Evolutionary conservation across 2,113 vertebrate genomes (phyloP), one percentile per base, ranked within the genome.

Genomic region (Ursus arctos): DNA sequence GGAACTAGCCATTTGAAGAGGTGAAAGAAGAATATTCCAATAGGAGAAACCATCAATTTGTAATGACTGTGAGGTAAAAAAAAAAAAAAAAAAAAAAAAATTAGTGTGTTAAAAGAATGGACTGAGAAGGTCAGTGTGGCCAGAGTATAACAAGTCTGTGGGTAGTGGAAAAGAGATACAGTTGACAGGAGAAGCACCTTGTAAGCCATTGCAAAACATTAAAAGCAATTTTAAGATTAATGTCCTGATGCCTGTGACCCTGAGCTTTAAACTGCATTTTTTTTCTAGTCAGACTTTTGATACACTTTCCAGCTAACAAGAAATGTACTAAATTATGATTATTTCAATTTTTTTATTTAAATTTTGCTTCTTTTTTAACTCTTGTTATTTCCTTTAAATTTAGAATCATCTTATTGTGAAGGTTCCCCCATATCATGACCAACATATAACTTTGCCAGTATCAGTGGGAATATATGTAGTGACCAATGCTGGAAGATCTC

Each of bases 371-470:
- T 57, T 33, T 69, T 97, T 79, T 95, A 71, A 93, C 71, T 92
- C 8, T 94, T 97, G 0, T 21, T 74, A 63, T 88, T 97, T 96
- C 95, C 65, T 97, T 95, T 95, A 53, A 28, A 89, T 97, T 77
- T 98, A 99, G 99, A 99, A 99, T 98, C 99, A 99, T 98, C 98
- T 99, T 97, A 99, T 99, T 98, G 99, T 99, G 96, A 99, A 99
- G 97, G 99, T 99, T 98, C 99, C 99, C 77, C 99, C 99, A 28
- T 99, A 99, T 99, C 99, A 99, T 55, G 99, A 99, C 98, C 99
- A 99, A 97, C 98, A 99, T 86, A 99, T 99, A 98, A 99, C 99
- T 93, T 98, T 99, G 72, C 98, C 99, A 80, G 99, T 99, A 88
- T 99, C 99, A 24, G 99, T 99, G 98, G 99, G 99, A 88, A 99